Conservation (phyloP, 2,797 vertebrate genomes). For the Lutjanus argentimaculatus region DNA sequence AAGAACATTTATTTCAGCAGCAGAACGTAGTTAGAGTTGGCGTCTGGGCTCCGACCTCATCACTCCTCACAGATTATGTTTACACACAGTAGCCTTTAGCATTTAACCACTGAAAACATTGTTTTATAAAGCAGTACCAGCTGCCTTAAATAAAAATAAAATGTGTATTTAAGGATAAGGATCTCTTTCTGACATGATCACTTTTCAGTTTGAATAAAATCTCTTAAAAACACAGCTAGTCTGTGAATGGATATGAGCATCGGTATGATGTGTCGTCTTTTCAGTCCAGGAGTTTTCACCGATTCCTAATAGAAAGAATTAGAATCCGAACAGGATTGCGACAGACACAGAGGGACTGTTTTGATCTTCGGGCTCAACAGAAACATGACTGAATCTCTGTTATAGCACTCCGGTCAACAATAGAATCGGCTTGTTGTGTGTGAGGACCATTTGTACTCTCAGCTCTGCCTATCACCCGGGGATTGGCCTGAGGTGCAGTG, state of each 20-base stretch:
- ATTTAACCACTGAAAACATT: no score
- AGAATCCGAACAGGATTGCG: background rate
- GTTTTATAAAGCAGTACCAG: no score
- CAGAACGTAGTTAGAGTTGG: no score
- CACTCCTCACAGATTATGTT: no score
- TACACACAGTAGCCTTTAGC: no score
- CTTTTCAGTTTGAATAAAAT: no score
- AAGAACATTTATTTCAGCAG: no score
- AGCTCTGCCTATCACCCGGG: constrained; percentile 7
- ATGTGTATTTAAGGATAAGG: no score
- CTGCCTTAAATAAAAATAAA: no score
- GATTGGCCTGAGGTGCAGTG: constrained; percentile 26
- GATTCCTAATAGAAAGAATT: background rate
- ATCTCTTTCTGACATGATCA: no score
- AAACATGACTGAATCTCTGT: background rate
- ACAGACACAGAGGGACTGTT: background rate
- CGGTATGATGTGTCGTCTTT: background rate
- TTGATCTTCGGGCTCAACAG: background rate
- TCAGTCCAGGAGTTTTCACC: background rate
- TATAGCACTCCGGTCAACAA: background rate
- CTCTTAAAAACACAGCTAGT: background rate
- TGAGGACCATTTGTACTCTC: constrained; percentile 12
- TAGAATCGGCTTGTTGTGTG: constrained; percentile 21
- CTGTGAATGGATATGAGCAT: background rate
- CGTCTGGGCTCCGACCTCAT: no score